These are phyloP conservation scores for Neomonachus schauinslandi DNA, from an alignment of 2,113 vertebrate genomes.

Conservation along the genomic window DNA sequence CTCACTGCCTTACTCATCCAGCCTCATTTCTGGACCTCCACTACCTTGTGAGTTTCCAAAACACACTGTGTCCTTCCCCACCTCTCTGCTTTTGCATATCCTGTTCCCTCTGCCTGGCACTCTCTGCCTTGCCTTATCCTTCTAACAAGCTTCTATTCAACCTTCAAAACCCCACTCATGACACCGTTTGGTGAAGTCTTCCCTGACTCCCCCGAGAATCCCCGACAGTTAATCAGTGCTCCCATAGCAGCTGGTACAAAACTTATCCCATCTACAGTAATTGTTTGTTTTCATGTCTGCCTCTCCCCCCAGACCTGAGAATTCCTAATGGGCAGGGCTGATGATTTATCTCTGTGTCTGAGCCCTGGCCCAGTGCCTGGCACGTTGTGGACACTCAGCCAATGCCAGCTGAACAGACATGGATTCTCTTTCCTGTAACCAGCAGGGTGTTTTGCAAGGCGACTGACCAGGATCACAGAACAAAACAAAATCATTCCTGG, in stretches of 20 bases:
- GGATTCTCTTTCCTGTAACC: not conserved
- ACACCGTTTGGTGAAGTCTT: not conserved
- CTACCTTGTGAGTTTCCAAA: not conserved
- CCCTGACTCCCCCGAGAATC: not conserved
- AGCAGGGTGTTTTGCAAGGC: not conserved
- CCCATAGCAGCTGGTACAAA: not conserved
- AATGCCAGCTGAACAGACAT: not conserved
- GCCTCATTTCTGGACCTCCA: not conserved
- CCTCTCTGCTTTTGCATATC: not conserved
- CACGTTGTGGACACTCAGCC: not conserved
- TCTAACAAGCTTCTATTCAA: not conserved
- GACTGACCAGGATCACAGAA: not conserved
- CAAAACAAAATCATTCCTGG: not conserved
- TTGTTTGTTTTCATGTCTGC: not conserved
- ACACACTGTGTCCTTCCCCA: not conserved
- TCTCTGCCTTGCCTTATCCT: not conserved
- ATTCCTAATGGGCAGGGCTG: not conserved
- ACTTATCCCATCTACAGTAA: not conserved
- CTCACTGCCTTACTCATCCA: not conserved
- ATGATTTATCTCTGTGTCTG: not conserved
- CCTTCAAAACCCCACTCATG: not conserved
- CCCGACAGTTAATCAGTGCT: not conserved
- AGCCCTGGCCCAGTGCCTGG: not conserved
- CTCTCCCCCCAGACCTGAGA: not conserved
- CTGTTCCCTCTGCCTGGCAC: not conserved